Percentiles rank a stretch among this genome's conserved stretches.
Evolutionary conservation across 2,797 vertebrate genomes (phyloP).

Genomic region (Lagocephalus sceleratus): DNA sequence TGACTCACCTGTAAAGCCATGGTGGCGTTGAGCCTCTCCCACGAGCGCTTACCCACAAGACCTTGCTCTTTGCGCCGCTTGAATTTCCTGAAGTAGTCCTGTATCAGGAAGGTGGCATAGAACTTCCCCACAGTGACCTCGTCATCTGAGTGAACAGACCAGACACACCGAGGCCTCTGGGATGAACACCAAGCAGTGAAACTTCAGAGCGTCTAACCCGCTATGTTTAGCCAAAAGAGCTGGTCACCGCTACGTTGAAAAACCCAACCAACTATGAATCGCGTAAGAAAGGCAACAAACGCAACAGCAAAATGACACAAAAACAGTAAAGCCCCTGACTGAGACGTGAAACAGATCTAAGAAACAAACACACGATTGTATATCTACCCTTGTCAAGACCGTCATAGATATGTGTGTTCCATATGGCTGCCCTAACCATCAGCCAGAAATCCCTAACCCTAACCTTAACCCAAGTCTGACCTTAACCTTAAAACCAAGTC

Average conservation of each 20-base stretch:
- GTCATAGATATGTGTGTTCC: not conserved
- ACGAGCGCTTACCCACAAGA: constrained; percentile 88
- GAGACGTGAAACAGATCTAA: no score
- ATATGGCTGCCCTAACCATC: no score
- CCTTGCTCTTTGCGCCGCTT: constrained; percentile 99
- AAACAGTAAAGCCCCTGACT: no score
- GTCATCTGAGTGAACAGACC: constrained; percentile 97
- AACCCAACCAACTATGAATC: no score
- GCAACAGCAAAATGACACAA: not conserved
- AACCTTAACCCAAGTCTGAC: no score
- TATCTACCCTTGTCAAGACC: not conserved
- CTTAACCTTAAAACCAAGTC: no score
- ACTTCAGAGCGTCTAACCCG: not conserved
- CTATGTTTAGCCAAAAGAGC: not conserved
- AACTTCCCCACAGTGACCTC: constrained; percentile 99
- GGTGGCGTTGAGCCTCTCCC: constrained; percentile 86
- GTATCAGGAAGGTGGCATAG: constrained; percentile 99
- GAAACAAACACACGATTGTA: not conserved
- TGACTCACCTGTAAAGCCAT: constrained; percentile 91
- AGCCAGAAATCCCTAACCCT: no score
- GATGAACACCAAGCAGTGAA: constrained; percentile 70
- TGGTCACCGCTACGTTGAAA: no score
- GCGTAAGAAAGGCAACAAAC: not conserved
- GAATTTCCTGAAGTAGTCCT: constrained; percentile 99
- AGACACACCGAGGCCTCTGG: constrained; percentile 85